A percentile compares a stretch with the other conserved stretches of the same genome.
phyloP scores from a whole-genome alignment of 1,140 invertebrate species.

The Pseudobourletiella spinata region DNA sequence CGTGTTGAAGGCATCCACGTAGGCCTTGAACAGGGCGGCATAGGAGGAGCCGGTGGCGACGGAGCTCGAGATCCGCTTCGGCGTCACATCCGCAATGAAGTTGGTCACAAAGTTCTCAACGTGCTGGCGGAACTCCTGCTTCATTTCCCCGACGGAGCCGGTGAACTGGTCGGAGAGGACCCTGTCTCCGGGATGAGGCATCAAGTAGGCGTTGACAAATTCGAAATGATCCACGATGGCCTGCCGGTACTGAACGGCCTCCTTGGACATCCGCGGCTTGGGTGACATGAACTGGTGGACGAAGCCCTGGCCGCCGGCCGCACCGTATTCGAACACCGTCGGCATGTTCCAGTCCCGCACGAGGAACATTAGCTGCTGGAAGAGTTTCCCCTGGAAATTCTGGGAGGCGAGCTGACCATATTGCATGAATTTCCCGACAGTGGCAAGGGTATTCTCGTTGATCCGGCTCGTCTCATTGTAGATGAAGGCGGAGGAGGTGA shows the following conservation, averaged over 20 bases:
- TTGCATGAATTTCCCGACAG: conserved; percentile 9
- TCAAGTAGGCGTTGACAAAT: conserved; percentile 8
- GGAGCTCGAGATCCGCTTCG: neutral
- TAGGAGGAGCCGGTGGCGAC: neutral
- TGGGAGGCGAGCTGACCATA: conserved; percentile 12
- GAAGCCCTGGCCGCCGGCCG: conserved; percentile 15
- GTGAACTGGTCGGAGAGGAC: too few relatives aligned
- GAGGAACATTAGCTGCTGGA: conserved; percentile 26
- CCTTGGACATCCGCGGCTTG: neutral
- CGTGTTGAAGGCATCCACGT: neutral
- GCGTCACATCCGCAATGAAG: neutral
- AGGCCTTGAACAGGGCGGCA: too few relatives aligned
- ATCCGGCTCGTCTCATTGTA: conserved; percentile 49
- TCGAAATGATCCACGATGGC: conserved; percentile 7
- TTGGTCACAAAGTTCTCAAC: neutral
- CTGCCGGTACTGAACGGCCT: neutral
- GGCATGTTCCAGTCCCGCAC: conserved; percentile 27
- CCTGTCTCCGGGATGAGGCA: conserved; percentile 20
- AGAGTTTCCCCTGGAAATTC: conserved; percentile 4
- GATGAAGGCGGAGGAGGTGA: conserved; percentile 45
- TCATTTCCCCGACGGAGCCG: too few relatives aligned
- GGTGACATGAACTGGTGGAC: conserved; percentile 3
- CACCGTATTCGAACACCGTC: conserved; percentile 16
- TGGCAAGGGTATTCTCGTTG: conserved; percentile 47
- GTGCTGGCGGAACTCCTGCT: neutral